phyloP scores from a whole-genome alignment of 2,888 invertebrate genomes.

The Lobophora halterata region DNA sequence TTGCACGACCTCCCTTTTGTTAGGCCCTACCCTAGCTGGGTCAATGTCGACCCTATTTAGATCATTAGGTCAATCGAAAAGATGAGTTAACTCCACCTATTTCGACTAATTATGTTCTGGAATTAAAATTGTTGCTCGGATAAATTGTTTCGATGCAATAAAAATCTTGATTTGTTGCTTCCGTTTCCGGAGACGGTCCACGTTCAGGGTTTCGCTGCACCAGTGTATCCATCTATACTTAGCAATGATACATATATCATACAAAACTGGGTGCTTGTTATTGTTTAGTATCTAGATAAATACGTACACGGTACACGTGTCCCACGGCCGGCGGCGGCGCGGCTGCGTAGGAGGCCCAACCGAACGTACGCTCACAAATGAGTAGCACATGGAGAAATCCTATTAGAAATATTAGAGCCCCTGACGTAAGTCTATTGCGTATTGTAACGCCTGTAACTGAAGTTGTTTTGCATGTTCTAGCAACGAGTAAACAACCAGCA shows the following conservation, averaged over 20 bases:
- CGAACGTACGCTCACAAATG: conserved; percentile 36
- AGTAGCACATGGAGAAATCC: conserved; percentile 44
- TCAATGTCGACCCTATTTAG: conserved; percentile 33
- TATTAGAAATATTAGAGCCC: conserved; percentile 44
- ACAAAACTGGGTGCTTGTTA: too few species aligned
- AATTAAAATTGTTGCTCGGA: too few species aligned
- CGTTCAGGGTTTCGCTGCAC: conserved; percentile 38
- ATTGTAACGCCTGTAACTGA: conserved; percentile 14
- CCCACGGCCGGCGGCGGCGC: too few species aligned
- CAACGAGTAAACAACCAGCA: conserved; percentile 17
- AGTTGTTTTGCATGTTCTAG: conserved; percentile 17
- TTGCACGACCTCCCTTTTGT: conserved; percentile 51
- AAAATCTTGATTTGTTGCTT: conserved; percentile 24
- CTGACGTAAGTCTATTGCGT: conserved; percentile 41
- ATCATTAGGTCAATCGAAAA: conserved; percentile 30
- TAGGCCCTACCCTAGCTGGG: conserved; percentile 30
- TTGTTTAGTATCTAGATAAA: too few species aligned
- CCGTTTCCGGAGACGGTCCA: conserved; percentile 38
- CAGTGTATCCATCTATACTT: conserved; percentile 11
- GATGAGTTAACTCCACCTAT: conserved; percentile 6
- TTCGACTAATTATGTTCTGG: too few species aligned
- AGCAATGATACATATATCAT: conserved; percentile 1
- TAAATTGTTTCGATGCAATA: too few species aligned
- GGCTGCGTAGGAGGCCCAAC: conserved; percentile 36
- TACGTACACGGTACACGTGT: conserved; percentile 50